These are phyloP conservation scores for Gallinago media DNA, from an alignment of 2,113 vertebrate species.

Conservation along the genomic window DNA sequence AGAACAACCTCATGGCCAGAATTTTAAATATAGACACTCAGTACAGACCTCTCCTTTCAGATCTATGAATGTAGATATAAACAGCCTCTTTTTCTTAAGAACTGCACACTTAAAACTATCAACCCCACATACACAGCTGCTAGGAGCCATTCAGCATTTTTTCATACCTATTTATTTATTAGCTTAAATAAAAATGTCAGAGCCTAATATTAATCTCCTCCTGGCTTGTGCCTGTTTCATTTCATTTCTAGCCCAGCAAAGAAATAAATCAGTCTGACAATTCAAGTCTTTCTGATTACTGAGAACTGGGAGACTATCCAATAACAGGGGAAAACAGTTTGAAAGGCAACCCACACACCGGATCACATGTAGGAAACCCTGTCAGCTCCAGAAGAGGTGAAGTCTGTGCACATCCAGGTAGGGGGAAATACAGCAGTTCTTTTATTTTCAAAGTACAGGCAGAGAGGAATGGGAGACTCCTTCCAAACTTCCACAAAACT, in stretches of 20 bases:
- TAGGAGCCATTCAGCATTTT: background rate
- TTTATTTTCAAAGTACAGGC: background rate
- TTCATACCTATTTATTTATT: slow-evolving; percentile 16
- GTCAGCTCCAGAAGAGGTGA: background rate
- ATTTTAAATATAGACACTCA: background rate
- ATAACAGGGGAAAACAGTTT: background rate
- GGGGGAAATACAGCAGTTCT: background rate
- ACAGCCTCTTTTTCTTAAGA: background rate
- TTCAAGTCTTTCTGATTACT: background rate
- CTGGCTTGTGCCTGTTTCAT: background rate
- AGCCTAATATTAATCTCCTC: background rate
- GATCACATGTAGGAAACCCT: background rate
- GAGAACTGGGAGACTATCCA: background rate
- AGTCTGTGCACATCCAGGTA: background rate
- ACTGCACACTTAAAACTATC: background rate
- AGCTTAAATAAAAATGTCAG: slow-evolving; percentile 31
- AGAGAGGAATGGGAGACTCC: background rate
- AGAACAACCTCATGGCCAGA: background rate
- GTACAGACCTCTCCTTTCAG: background rate
- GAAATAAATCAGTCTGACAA: background rate
- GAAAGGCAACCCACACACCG: background rate
- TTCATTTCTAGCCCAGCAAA: background rate
- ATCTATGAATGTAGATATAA: background rate
- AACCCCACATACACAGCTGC: background rate
- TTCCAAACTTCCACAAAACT: background rate